phyloP scores from a whole-genome alignment of 2,113 vertebrate genomes.

The Rhipidura dahli region DNA sequence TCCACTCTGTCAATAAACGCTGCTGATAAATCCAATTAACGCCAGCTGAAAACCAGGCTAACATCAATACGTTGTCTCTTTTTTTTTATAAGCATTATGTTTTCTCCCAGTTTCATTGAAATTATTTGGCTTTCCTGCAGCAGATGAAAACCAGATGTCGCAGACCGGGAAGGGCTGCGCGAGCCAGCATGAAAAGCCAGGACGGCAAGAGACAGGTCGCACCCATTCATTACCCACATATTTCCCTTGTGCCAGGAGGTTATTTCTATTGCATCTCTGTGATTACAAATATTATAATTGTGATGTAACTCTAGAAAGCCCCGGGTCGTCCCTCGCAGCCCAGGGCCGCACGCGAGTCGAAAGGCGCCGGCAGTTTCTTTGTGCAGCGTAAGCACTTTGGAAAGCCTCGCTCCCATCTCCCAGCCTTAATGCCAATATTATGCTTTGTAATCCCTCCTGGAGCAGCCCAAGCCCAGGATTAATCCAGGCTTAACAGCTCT shows the following conservation, averaged over 20 bases:
- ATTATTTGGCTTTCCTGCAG: slow-evolving; percentile 16
- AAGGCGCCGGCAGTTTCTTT: neutral
- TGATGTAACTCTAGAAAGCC: slow-evolving; percentile 1
- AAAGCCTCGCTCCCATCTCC: neutral
- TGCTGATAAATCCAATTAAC: neutral
- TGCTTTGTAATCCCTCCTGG: neutral
- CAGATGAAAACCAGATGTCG: slow-evolving; percentile 59
- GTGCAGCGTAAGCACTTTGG: neutral
- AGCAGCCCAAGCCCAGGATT: neutral
- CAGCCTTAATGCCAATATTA: neutral
- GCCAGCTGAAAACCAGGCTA: neutral
- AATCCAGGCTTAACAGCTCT: neutral
- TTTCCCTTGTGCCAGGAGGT: neutral
- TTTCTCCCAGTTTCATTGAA: slow-evolving; percentile 19
- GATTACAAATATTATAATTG: slow-evolving; percentile 32
- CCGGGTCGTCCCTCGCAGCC: neutral
- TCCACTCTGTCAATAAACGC: neutral
- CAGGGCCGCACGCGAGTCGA: neutral
- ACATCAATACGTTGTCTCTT: neutral
- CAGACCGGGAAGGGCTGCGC: neutral
- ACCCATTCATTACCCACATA: slow-evolving; percentile 53
- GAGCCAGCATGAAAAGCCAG: slow-evolving; percentile 4
- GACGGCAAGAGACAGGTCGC: neutral
- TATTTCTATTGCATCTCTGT: slow-evolving; percentile 38
- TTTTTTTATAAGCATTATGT: neutral